Evolutionary conservation across 2,888 invertebrate species (phyloP), one percentile per base, ranked within the genome.

Genomic region (Dicyrtomina minuta): DNA sequence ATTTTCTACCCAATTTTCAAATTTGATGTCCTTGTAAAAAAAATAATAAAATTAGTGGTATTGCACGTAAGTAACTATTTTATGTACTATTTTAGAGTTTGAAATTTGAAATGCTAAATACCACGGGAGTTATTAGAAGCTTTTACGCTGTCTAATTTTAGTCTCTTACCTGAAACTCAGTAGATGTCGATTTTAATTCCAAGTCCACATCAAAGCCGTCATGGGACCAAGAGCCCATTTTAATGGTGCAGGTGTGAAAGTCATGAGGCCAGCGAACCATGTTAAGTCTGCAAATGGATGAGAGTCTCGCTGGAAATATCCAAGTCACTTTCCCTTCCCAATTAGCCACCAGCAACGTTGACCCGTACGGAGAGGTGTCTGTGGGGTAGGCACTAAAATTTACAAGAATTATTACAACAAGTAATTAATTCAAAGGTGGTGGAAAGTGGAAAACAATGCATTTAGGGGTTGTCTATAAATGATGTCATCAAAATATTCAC

Each of bases 191-290:
- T 33, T 33, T 33, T 33, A 33, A 33, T 33, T 80, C 78, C 58
- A 82, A 68, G 58, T 80, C 79, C 8, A 89, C 82, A 77, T 88
- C 86, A 24, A 87, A 85, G 0, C 86, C 85, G 64, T 84, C 84
- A 79, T 88, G 86, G 0, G 88, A 86, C 87, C 91, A 89, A 0
- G 92, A 90, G 0, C 90, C 91, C 72, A 93, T 86, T 79, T 86
- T 86, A 70, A 92, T 82, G 53, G 80, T 79, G 77, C 90, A 90
- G 0, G 80, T 81, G 80, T 93, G 92, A 5, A 82, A 82, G 81
- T 93, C 93, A 62, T 84, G 86, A 0, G 93, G 93, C 92, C 92
- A 93, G 70, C 85, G 83, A 17, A 84, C 82, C 66, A 92, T 83
- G 79, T 92, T 86, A 26, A 87, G 80, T 67, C 87, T 86, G 78